These are phyloP conservation scores for Smutsia gigantea DNA, from an alignment of 2,797 vertebrate species.

Conservation along the genomic window DNA sequence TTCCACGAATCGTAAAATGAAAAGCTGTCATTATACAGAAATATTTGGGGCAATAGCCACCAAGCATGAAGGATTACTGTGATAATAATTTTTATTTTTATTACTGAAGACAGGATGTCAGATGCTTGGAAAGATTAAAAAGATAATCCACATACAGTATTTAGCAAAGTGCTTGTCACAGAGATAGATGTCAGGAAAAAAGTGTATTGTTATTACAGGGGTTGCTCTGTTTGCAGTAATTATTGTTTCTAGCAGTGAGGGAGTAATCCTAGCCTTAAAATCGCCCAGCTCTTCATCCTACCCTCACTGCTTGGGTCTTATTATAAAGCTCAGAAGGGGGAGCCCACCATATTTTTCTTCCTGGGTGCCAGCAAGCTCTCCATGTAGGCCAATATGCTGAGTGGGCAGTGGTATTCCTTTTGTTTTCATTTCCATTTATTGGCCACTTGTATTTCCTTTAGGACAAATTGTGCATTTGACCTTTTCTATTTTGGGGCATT, in stretches of 20 bases:
- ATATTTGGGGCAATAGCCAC: neutral
- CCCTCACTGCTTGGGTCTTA: neutral
- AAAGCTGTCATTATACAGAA: neutral
- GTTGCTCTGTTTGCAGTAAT: neutral
- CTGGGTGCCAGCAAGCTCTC: fast-evolving
- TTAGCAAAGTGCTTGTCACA: neutral
- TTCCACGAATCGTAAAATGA: neutral
- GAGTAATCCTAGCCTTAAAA: neutral
- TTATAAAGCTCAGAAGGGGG: neutral
- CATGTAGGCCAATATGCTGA: fast-evolving
- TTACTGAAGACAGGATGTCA: neutral
- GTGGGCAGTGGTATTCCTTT: fast-evolving
- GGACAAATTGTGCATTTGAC: fast-evolving
- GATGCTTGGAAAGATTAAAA: neutral
- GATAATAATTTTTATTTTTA: neutral
- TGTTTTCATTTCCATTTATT: fast-evolving
- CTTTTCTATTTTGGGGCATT: neutral
- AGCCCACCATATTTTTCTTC: fast-evolving
- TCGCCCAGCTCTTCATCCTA: no score
- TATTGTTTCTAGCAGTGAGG: neutral
- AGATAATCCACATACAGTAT: neutral
- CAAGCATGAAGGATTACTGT: neutral
- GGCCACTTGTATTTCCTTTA: neutral
- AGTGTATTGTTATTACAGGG: fast-evolving
- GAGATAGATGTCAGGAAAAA: neutral